Conservation (phyloP, 2,797 vertebrate genomes). For the Muraenolepis orangiensis region DNA sequence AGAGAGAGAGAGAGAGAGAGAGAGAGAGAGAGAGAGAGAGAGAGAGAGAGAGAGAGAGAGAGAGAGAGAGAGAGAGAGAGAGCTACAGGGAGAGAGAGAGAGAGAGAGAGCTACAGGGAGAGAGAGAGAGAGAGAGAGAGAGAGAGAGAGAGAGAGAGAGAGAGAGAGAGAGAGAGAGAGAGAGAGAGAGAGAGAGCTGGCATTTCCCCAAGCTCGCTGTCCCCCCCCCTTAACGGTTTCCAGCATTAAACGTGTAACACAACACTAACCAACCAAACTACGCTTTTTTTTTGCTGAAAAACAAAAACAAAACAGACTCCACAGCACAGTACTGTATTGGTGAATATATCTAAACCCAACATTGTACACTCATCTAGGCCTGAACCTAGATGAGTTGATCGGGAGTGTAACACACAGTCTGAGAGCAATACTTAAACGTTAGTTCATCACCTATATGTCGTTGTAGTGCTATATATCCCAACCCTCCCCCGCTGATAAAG, state of each 20-base stretch:
- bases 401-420: conserved; percentile 62
- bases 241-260: conserved; percentile 65
- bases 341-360: conserved; percentile 72
- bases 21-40: too few relatives aligned
- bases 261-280: conserved; percentile 79
- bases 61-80: not conserved
- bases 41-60: conserved; percentile 21
- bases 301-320: conserved; percentile 70
- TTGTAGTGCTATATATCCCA: conserved; percentile 59
- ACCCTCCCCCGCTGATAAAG: conserved; percentile 28
- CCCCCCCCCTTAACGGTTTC: conserved; percentile 35
- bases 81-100: too few relatives aligned
- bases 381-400: conserved; percentile 58
- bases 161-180: too few relatives aligned
- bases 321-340: conserved; percentile 77
- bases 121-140: conserved; percentile 30
- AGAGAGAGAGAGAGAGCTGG: conserved; percentile 15
- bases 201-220: conserved; percentile 9
- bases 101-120: not conserved
- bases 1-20: not conserved
- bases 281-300: conserved; percentile 62
- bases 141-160: not conserved
- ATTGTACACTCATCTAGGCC: conserved; percentile 56
- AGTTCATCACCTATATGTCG: conserved; percentile 53
- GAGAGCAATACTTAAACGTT: conserved; percentile 70